A percentile compares a stretch with the other conserved stretches of the same genome.
phyloP scores from a whole-genome alignment of 2,113 vertebrate genomes.

The Vimba vimba region DNA sequence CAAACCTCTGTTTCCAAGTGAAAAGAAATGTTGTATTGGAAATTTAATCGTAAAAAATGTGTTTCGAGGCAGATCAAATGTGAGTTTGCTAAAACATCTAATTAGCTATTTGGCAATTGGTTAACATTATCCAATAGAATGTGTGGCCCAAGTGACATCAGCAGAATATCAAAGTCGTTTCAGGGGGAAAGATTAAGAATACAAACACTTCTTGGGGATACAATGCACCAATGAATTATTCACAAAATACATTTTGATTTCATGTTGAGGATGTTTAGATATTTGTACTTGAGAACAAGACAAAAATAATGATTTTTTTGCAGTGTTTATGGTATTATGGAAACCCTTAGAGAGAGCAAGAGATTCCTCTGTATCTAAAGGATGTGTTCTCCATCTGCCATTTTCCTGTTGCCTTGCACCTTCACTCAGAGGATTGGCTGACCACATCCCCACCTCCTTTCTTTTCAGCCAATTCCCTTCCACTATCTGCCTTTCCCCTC shows the following conservation, averaged over 20 bases:
- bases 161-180: not conserved
- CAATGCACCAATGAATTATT: not conserved
- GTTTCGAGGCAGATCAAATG: not conserved
- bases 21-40: not conserved
- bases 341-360: not conserved
- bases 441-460: conserved; percentile 35
- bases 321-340: not conserved
- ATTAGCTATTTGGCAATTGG: not conserved
- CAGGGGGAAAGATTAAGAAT: not conserved
- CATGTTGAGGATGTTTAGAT: not conserved
- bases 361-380: conserved; percentile 41
- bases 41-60: not conserved
- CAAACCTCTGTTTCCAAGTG: not conserved
- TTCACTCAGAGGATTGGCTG: conserved; percentile 37
- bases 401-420: conserved; percentile 16
- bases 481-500: conserved; percentile 28
- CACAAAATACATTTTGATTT: not conserved
- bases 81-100: not conserved
- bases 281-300: not conserved
- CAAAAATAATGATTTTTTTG: not conserved
- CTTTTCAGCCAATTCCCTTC: conserved; percentile 28
- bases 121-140: not conserved
- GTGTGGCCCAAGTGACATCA: not conserved
- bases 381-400: conserved; percentile 17
- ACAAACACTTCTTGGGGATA: too few relatives aligned